Conservation (phyloP, 2,797 vertebrate species). For the Sparus aurata region DNA sequence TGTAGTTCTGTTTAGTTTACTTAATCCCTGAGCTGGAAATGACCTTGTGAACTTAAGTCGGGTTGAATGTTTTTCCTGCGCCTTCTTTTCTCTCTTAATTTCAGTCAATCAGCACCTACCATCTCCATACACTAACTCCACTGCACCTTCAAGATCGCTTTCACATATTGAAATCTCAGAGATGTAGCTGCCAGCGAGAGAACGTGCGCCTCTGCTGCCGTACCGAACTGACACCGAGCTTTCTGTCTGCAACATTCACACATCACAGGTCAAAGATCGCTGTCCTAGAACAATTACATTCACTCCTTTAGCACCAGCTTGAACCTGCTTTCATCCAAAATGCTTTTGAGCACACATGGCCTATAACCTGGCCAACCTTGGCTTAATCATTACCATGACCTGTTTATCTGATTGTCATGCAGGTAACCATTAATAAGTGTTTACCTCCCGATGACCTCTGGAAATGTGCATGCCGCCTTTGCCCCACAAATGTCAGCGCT, state of each 20-base stretch:
- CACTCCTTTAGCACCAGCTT: conserved; percentile 77
- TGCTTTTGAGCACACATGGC: conserved; percentile 84
- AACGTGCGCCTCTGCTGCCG: conserved; percentile 20
- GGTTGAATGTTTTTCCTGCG: conserved; percentile 62
- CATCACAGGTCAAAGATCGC: conserved; percentile 83
- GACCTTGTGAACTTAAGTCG: conserved; percentile 85
- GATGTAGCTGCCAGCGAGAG: conserved; percentile 23
- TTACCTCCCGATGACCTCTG: conserved; percentile 98
- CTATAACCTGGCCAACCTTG: conserved; percentile 84
- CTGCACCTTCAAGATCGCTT: conserved; percentile 69
- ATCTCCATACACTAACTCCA: conserved; percentile 68
- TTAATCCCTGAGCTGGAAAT: conserved; percentile 87
- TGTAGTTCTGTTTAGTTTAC: conserved; percentile 87
- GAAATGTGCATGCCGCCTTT: conserved; percentile 89
- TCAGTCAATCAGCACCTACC: conserved; percentile 72
- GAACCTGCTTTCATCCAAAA: conserved; percentile 80
- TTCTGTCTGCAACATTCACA: conserved; percentile 73
- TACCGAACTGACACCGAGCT: conserved; percentile 26
- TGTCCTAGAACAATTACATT: conserved; percentile 85
- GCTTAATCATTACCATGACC: conserved; percentile 99
- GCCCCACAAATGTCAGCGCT: conserved; percentile 90
- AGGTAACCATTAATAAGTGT: conserved; percentile 99
- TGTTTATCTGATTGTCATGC: conserved; percentile 94
- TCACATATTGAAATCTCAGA: conserved; percentile 68
- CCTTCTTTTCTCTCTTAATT: conserved; percentile 65